These are phyloP conservation scores for Marmota flaviventris DNA, from an alignment of 2,113 vertebrate genomes.

Conservation along the genomic window DNA sequence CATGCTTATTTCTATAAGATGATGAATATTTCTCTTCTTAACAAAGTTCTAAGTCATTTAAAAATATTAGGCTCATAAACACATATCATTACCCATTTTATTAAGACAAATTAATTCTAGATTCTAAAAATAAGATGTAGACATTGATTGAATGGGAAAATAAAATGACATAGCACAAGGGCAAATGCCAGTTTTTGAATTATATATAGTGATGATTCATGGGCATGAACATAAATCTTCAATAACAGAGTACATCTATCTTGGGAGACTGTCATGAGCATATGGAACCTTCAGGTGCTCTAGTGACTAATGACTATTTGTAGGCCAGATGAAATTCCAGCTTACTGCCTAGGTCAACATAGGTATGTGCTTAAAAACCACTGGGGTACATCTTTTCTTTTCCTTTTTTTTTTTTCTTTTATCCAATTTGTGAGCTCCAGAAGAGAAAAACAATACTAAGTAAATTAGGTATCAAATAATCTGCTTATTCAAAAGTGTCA, in stretches of 20 bases:
- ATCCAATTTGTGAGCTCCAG: neutral
- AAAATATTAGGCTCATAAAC: conserved; percentile 14
- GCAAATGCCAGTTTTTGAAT: conserved; percentile 69
- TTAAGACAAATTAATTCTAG: conserved; percentile 52
- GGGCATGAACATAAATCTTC: conserved; percentile 64
- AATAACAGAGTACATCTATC: conserved; percentile 54
- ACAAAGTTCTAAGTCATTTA: conserved; percentile 15
- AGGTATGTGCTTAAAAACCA: neutral
- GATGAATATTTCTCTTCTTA: neutral
- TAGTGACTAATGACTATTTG: conserved; percentile 42
- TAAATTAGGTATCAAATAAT: conserved; percentile 10
- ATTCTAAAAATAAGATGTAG: conserved; percentile 59
- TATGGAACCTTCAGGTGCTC: conserved; percentile 33
- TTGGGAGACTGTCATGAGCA: conserved; percentile 56
- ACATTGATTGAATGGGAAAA: conserved; percentile 52
- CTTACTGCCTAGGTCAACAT: neutral
- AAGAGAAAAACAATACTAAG: neutral
- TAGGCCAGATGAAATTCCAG: neutral
- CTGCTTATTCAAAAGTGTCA: conserved; percentile 1
- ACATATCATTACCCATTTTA: conserved; percentile 36
- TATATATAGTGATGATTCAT: conserved; percentile 71
- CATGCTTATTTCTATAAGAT: neutral
- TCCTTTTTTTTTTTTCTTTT: too few relatives aligned
- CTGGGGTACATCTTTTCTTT: neutral
- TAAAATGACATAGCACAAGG: conserved; percentile 56